A percentile compares a stretch with the other conserved stretches of the same genome.
phyloP scores from a whole-genome alignment of 2,888 invertebrate genomes.

The Anagyrus pseudococci region DNA sequence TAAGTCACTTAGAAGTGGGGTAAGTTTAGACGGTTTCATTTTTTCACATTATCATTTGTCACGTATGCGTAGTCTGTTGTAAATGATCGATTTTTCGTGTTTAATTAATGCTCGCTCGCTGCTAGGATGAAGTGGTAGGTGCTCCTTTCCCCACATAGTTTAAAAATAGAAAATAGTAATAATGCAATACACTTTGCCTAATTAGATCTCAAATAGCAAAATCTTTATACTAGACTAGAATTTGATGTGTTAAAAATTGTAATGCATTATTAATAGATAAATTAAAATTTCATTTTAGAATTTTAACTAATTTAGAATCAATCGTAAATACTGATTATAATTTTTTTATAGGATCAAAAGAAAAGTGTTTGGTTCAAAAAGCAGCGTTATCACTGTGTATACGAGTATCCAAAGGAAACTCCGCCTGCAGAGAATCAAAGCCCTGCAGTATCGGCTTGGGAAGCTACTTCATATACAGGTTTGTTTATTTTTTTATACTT shows the following conservation, averaged over 20 bases:
- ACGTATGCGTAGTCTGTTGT: constrained; percentile 16
- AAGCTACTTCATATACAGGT: constrained; percentile 59
- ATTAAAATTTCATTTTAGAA: background rate
- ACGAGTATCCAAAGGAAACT: constrained; percentile 81
- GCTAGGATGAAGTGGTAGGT: constrained; percentile 60
- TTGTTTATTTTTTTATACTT: constrained; percentile 29
- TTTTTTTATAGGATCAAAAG: constrained; percentile 66
- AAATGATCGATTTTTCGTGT: constrained; percentile 40
- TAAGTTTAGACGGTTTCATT: too few species aligned
- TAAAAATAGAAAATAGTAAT: constrained; percentile 10
- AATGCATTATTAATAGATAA: background rate
- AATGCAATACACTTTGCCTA: background rate
- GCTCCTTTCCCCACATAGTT: constrained; percentile 39
- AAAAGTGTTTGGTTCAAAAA: constrained; percentile 83
- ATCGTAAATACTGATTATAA: background rate
- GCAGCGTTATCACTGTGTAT: constrained; percentile 83
- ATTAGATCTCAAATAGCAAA: background rate
- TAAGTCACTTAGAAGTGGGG: constrained; percentile 57
- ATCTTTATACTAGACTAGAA: background rate
- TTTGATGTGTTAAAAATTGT: constrained; percentile 7
- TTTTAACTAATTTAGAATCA: constrained; percentile 1
- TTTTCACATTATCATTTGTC: background rate
- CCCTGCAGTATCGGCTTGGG: constrained; percentile 49
- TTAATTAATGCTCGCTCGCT: constrained; percentile 45
- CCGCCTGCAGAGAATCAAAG: constrained; percentile 52